Evolutionary conservation across 2,888 invertebrate genomes (phyloP), one percentile per base, ranked within the genome.

Genomic region (Biston betularia): DNA sequence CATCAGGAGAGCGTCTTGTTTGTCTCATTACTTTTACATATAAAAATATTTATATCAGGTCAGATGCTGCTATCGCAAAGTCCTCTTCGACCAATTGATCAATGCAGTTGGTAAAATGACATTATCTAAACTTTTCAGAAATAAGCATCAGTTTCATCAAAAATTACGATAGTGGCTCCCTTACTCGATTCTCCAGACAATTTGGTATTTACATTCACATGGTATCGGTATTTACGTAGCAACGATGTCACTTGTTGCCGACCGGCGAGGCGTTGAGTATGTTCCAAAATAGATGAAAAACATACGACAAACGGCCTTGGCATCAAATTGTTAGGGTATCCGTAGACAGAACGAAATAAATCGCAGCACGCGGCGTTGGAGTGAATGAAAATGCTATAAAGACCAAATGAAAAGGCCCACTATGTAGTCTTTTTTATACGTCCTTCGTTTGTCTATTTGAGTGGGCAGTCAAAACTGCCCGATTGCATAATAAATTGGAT

Each of bases 231-330:
- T 53, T 14, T 24, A 42, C 24, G 54, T 15, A 9, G 24, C 24
- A 24, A 24, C 24, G 24, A 6, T 14, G 3, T 11, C 10, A 6
- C n/a, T 54, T 54, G 54, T 54, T 42, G 33, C 54, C 33, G 33
- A 24, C 54, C 42, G 42, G 12, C 38, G 38, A 38, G 9, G 6
- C 9, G 9, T 38, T 9, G 9, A 5, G 12, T 54, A 54, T 42
- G 54, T 42, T 42, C 12, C 33, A 54, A 54, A 54, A 54, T 44
- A 54, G 54, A 54, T 56, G 35, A 56, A 54, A 35, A 56, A 46
- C 54, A 44, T 54, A n/a, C 54, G 54, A 24, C 9, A 54, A 12
- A 24, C 54, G 42, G 42, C 54, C 54, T 54, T 54, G 54, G 24
- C 53, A 54, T n/a, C 24, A 7, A 44, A n/a, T 12, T 33, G 33